Base-by-base conservation (phyloP, 2,888 invertebrate species). In the Clunio marinus region DNA sequence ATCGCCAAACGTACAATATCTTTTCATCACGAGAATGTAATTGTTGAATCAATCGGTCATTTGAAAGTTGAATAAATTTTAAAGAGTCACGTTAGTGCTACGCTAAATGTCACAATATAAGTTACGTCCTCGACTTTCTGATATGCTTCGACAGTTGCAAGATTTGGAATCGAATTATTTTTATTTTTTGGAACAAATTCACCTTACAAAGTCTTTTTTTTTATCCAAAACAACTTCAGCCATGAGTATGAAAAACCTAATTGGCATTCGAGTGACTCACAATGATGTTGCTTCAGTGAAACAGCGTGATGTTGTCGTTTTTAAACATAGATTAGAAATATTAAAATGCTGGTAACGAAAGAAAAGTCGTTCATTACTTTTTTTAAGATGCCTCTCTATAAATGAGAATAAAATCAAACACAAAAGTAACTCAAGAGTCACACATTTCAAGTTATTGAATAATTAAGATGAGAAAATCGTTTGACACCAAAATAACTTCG, bases 31-130 rank as follows among this genome's bases (percentile, higher is more conserved):
- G 35, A 32, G 13, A 32, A 32, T 13, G 35, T 32, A 32, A 32
- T 32, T 32, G 35, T 13, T 13, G 15, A 15, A 15, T 5, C 4
- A 45, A 45, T 4, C 45, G 45, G 45, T 45, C 45, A 45, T 45
- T 45, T 45, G 45, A 45, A 45, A 45, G 45, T 45, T 45, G 45
- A 45, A 45, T 45, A 7, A n/a, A 15, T 45, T 45, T 45, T 45
- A 5, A 7, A 7, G 15, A 3, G 8, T 3, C 4, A 15, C 15
- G 45, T 45, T 7, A 45, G 8, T 45, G 15, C 15, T 45, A 17
- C 13, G 8, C 4, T 45, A n/a, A 45, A 45, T n/a, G 45, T 15
- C 8, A 45, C 45, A 45, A 45, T 5, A 45, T 15, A 32, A 32
- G 45, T 15, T n/a, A 5, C 15, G 45, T 45, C 8, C 45, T 45